Conservation (phyloP, 2,113 vertebrate species). For the Cricetomys ansorgei region DNA sequence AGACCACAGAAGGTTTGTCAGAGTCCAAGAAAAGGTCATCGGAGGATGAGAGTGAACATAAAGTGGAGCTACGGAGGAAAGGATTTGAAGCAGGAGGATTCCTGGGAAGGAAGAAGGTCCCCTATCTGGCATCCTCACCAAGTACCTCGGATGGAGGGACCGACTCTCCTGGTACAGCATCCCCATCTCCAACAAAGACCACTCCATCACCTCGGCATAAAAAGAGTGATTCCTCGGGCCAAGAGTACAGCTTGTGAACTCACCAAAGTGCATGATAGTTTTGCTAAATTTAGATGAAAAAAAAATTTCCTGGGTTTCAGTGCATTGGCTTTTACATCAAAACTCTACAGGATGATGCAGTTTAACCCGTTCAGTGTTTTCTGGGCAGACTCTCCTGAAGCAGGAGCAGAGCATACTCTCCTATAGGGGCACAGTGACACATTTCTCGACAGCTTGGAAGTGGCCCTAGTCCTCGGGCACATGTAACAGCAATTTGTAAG, state of each 20-base stretch:
- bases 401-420: constrained; percentile 37
- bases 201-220: constrained; percentile 94
- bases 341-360: constrained; percentile 40
- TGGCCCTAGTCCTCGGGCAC: constrained; percentile 47
- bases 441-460: neutral
- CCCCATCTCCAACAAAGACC: constrained; percentile 95
- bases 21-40: constrained; percentile 89
- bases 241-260: constrained; percentile 91
- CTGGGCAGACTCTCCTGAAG: constrained; percentile 57
- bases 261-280: constrained; percentile 3
- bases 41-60: constrained; percentile 89
- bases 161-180: constrained; percentile 92
- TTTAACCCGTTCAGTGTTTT: constrained; percentile 59
- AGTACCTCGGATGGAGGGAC: constrained; percentile 90
- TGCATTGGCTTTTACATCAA: constrained; percentile 62
- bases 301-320: constrained; percentile 15
- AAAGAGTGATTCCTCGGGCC: constrained; percentile 90
- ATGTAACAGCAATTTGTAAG: constrained; percentile 50
- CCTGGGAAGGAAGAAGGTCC: constrained; percentile 92
- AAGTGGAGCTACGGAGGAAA: constrained; percentile 89
- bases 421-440: neutral
- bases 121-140: constrained; percentile 89
- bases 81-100: constrained; percentile 93
- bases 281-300: neutral
- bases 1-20: constrained; percentile 86